These are phyloP conservation scores for Conops quadrifasciatus DNA, from an alignment of 2,888 invertebrate genomes.

Conservation along the genomic window DNA sequence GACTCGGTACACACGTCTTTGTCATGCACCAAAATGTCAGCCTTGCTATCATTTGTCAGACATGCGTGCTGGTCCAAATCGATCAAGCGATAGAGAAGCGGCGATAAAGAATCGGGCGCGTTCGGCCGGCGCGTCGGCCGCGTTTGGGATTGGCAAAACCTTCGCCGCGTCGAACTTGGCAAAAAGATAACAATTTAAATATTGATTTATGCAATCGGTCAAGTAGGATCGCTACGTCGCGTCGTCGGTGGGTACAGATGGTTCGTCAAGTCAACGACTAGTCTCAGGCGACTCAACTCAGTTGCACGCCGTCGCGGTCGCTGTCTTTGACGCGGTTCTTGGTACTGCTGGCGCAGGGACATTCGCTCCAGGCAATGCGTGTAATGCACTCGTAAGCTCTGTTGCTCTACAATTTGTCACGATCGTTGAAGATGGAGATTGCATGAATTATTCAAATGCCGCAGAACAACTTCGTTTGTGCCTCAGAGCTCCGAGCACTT, in stretches of 20 bases:
- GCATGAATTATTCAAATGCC: constrained; percentile 46
- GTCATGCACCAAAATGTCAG: constrained; percentile 46
- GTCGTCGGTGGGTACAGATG: constrained; percentile 4
- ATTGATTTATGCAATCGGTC: constrained; percentile 42
- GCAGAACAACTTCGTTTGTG: neutral
- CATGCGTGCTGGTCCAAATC: constrained; percentile 38
- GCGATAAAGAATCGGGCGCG: neutral
- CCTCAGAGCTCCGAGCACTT: neutral
- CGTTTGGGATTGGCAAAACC: neutral
- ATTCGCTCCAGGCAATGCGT: constrained; percentile 27
- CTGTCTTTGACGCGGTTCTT: too few species aligned
- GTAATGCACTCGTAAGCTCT: constrained; percentile 46
- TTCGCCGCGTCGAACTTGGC: too few species aligned
- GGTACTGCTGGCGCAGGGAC: too few species aligned
- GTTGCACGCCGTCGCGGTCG: too few species aligned
- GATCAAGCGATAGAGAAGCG: constrained; percentile 37
- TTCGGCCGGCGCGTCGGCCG: neutral
- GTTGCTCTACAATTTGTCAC: constrained; percentile 47
- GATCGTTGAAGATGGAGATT: constrained; percentile 45
- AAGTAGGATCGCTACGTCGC: constrained; percentile 27
- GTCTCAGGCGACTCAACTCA: too few species aligned
- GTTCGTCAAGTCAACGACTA: too few species aligned
- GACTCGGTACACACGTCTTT: neutral
- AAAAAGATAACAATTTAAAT: constrained; percentile 37
- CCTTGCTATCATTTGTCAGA: constrained; percentile 48